phyloP scores from a whole-genome alignment of 2,113 vertebrate genomes.

The Hippocampus barbouri region DNA sequence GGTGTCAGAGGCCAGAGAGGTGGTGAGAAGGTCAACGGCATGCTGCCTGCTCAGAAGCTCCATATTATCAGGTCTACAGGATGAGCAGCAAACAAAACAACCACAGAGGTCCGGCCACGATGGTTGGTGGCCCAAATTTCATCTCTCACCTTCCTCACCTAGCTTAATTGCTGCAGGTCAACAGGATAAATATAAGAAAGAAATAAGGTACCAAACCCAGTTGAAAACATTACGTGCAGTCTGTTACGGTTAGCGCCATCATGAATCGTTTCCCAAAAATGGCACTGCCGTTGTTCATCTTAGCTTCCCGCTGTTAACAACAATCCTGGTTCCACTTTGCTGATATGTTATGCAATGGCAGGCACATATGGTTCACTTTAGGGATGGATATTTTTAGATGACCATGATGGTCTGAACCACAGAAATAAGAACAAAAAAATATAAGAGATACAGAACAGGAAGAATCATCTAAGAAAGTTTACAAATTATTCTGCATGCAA shows the following conservation, averaged over 20 bases:
- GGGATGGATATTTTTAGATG: conserved; percentile 69
- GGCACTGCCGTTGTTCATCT: conserved; percentile 16
- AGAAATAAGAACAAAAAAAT: conserved; percentile 31
- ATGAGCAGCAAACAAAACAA: conserved; percentile 47
- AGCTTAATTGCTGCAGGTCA: conserved; percentile 38
- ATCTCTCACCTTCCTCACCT: background rate
- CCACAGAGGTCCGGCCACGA: conserved; percentile 15
- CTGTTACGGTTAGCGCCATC: conserved; percentile 1
- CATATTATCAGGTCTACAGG: conserved; percentile 55
- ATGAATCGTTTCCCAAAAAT: conserved; percentile 8
- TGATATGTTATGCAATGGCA: conserved; percentile 60
- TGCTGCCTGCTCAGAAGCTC: conserved; percentile 36
- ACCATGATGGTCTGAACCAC: conserved; percentile 38
- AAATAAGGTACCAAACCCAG: conserved; percentile 25
- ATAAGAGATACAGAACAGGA: conserved; percentile 29
- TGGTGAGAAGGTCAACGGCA: conserved; percentile 48
- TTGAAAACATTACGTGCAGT: background rate
- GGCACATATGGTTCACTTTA: conserved; percentile 68
- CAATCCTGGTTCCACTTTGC: conserved; percentile 26
- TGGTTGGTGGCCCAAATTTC: conserved; percentile 18
- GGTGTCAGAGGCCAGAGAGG: conserved; percentile 31
- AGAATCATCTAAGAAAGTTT: conserved; percentile 37
- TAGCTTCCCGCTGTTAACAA: conserved; percentile 27
- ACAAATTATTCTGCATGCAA: conserved; percentile 24
- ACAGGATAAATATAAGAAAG: conserved; percentile 19